Base-by-base conservation (phyloP, 2,113 vertebrate genomes). In the Mellivora capensis region DNA sequence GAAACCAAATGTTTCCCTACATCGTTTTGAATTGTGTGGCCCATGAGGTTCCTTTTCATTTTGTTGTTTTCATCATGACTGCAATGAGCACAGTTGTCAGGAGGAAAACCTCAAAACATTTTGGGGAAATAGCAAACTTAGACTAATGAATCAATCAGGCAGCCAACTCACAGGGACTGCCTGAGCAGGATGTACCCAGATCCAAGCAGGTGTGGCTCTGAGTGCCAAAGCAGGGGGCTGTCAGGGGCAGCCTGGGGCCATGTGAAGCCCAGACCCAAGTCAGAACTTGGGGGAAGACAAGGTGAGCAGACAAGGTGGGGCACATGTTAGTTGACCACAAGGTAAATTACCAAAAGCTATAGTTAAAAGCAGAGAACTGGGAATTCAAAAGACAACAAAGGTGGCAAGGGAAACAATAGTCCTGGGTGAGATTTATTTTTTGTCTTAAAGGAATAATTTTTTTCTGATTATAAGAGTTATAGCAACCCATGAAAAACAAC, bases 41-140 rank as follows among this genome's bases (percentile, higher is more conserved):
- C 95, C 85, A 7, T 14, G 94, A 95, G 92, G 54, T 62, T 87
- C 91, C 91, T 94, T 83, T 71, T 42, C 74, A 20, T 44, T 81
- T 94, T 64, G 79, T 82, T 96, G 90, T 94, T 93, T 97, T 91
- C 67, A 62, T 79, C 88, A 86, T 49, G 95, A 72, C 71, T 49
- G 76, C 91, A 47, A 59, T 27, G 87, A 98, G 61, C 89, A 31
- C 82, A 84, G 91, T 84, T 90, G 93, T 95, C 91, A 69, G 88
- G 69, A 96, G 86, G 54, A 96, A 98, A 97, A 89, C 97, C 82
- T 95, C 93, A 93, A 87, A 96, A 93, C 97, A 85, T 93, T 95
- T 89, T 57, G 88, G 86, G 94, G 47, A 91, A 97, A 91, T 1
- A 84, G 91, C 89, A 96, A 96, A 87, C 37, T n/a, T n/a, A 49